Evolutionary conservation across 2,888 invertebrate genomes (phyloP), one percentile per base, ranked within the genome.

Genomic region (Cataglyphis livida): DNA sequence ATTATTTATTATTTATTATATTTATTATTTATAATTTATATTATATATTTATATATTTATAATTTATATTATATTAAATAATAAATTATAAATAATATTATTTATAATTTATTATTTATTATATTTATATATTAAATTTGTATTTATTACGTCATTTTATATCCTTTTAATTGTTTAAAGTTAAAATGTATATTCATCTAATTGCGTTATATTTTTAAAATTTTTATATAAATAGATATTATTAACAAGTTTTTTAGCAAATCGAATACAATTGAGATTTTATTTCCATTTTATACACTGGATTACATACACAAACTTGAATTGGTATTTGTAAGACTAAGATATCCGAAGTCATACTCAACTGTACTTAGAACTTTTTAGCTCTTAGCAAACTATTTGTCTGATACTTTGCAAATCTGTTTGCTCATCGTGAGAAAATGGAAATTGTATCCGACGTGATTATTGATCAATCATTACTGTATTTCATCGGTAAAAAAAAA

Each of bases 341-440:
- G 54, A 54, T 57, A 70, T 18, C 35, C 15, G 44, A 74, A 62
- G 48, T 74, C 21, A n/a, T 74, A 57, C 12, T 15, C 35, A 61
- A 74, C 18, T 74, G 48, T 48, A 35, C n/a, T 74, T 48, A 32
- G 3, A 64, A 64, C 48, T 51, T 75, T 51, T 64, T 51, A 62
- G 10, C 35, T 21, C 18, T 75, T 64, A 12, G 35, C 61, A 15
- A 21, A 62, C 35, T 21, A 18, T 28, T 51, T 18, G 15, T 12
- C 21, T 62, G 65, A 65, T 64, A 64, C 38, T 32, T 64, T 38
- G 66, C 38, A 38, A 54, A 76, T 25, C 18, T 38, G n/a, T 41
- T 76, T 76, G 25, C 38, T 76, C 28, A 9, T 38, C 38, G 48
- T 18, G n/a, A 48, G 48, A 65, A 65, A 76, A 25, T 76, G 18